A percentile compares a stretch with the other conserved stretches of the same genome.
Conservation (phyloP, 2,797 vertebrate species). For the Brachyalestes nurse region DNA sequence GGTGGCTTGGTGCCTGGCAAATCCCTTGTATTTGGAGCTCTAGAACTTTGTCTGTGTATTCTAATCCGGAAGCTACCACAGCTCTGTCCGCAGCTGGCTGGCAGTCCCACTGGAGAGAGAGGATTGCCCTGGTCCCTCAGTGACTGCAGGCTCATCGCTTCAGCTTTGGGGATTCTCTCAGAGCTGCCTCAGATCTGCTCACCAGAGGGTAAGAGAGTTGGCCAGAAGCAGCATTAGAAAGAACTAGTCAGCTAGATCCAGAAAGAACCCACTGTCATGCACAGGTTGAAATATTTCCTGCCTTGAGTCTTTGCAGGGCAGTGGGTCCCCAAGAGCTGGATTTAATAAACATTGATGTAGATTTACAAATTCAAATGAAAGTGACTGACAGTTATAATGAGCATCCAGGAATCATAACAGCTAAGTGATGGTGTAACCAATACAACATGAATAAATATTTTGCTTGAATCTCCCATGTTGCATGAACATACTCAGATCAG, state of each 20-base stretch:
- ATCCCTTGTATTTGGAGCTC: conserved; percentile 89
- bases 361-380: no score
- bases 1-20: conserved; percentile 90
- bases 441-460: no score
- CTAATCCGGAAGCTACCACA: conserved; percentile 91
- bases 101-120: conserved; percentile 71
- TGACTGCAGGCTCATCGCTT: conserved; percentile 82
- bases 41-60: conserved; percentile 90
- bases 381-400: no score
- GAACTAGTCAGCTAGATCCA: neutral
- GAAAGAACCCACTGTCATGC: neutral
- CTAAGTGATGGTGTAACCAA: no score
- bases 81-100: conserved; percentile 89
- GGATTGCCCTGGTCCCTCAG: conserved; percentile 76
- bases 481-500: no score
- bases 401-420: no score
- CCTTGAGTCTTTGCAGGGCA: no score
- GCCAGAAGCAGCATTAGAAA: neutral
- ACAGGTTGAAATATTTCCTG: no score
- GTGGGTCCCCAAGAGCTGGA: no score
- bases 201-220: conserved; percentile 84
- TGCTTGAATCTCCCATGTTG: no score
- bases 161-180: conserved; percentile 86
- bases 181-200: conserved; percentile 91
- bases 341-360: no score